These are phyloP conservation scores for Megalopta genalis DNA, from an alignment of 1,140 invertebrate genomes.

Conservation along the genomic window DNA sequence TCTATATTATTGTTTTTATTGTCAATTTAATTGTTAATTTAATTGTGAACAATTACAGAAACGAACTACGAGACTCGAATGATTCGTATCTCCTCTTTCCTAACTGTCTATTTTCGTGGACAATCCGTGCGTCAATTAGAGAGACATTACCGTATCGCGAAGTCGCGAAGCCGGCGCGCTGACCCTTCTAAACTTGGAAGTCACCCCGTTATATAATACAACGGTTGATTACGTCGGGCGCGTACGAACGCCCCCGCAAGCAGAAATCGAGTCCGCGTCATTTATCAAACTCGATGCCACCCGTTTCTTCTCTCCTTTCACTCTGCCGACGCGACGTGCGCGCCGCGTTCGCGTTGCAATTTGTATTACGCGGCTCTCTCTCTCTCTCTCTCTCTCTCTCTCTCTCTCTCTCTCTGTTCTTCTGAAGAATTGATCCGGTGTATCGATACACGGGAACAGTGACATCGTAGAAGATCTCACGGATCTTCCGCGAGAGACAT, in stretches of 20 bases:
- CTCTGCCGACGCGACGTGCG: conserved; percentile 40
- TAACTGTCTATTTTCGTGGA: no score
- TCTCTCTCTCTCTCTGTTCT: conserved; percentile 9
- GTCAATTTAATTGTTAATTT: no score
- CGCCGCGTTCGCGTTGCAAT: conserved; percentile 69
- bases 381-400: conserved; percentile 13
- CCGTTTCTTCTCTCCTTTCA: conserved; percentile 38
- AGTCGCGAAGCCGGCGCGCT: not conserved
- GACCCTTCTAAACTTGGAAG: conserved; percentile 66
- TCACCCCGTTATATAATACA: conserved; percentile 74
- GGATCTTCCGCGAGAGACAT: conserved; percentile 57
- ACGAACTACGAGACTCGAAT: no score
- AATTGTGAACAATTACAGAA: no score
- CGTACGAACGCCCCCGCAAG: conserved; percentile 50
- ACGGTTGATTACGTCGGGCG: conserved; percentile 71
- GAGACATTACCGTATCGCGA: no score
- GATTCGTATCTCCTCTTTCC: no score
- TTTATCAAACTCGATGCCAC: conserved; percentile 73
- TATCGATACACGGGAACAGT: conserved; percentile 36
- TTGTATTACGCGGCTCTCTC: conserved; percentile 65
- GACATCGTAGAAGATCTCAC: conserved; percentile 3
- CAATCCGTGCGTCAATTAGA: no score
- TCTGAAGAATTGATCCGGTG: conserved; percentile 55
- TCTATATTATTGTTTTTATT: no score
- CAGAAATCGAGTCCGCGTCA: conserved; percentile 69